A percentile compares a stretch with the other conserved stretches of the same genome.
These are phyloP conservation scores for Gracilinanus agilis DNA, from an alignment of 2,113 vertebrate genomes.

Conservation along the genomic window DNA sequence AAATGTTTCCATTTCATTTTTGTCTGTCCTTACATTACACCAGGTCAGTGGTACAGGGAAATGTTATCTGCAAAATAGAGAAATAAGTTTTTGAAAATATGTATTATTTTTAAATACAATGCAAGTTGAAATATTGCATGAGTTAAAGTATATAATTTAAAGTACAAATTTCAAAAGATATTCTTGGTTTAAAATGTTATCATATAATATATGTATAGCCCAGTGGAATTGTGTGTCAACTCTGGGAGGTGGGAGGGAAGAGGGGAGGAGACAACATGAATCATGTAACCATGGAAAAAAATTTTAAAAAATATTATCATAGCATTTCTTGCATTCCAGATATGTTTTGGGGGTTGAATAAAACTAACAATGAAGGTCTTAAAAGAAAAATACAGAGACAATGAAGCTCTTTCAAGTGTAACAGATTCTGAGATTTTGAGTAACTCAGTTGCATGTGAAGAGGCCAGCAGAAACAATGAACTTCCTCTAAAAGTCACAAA, in stretches of 20 bases:
- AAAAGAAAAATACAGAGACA: neutral
- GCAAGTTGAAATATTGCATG: neutral
- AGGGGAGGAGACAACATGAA: too few species aligned
- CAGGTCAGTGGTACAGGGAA: conserved; percentile 66
- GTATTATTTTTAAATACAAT: neutral
- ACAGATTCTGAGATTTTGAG: neutral
- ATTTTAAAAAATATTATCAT: too few species aligned
- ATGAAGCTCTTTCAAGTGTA: neutral
- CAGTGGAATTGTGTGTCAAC: too few species aligned
- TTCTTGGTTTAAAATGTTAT: neutral
- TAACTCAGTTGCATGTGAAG: neutral
- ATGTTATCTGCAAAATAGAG: conserved; percentile 74
- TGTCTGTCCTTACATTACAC: conserved; percentile 93
- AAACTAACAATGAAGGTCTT: neutral
- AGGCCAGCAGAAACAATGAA: neutral
- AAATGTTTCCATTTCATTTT: conserved; percentile 91
- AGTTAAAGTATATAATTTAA: neutral
- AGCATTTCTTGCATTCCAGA: neutral
- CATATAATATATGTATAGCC: too few species aligned
- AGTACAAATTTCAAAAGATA: neutral
- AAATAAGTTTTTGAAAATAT: conserved; percentile 32
- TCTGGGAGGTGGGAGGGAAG: too few species aligned
- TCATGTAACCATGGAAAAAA: too few species aligned
- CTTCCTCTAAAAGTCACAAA: neutral
- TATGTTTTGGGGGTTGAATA: neutral